Evolutionary conservation across 2,797 vertebrate species (phyloP).

Genomic region (Cirrhinus mrigala): DNA sequence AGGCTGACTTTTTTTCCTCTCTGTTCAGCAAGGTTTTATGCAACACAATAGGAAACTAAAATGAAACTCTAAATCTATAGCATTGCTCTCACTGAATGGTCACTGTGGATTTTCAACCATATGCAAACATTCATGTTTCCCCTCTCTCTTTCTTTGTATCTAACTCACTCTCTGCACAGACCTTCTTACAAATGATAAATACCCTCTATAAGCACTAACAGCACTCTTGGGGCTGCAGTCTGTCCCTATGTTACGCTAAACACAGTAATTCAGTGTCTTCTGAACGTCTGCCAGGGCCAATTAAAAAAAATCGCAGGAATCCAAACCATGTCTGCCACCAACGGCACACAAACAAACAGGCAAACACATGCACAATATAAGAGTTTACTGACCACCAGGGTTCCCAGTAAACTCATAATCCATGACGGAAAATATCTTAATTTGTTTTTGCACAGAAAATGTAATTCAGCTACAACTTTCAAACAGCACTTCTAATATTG

Average conservation of each 20-base stretch:
- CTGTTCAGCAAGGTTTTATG: not conserved
- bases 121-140: not conserved
- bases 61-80: not conserved
- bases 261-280: constrained; percentile 53
- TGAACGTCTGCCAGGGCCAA: constrained; percentile 57
- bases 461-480: not conserved
- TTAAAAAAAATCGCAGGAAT: constrained; percentile 55
- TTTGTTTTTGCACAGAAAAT: not conserved
- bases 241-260: constrained; percentile 51
- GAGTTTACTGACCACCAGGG: not conserved
- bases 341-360: constrained; percentile 11
- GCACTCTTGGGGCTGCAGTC: constrained; percentile 50
- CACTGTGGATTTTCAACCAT: constrained; percentile 19
- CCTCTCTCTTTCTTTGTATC: not conserved
- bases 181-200: constrained; percentile 59
- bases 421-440: not conserved
- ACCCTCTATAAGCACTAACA: constrained; percentile 52
- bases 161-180: constrained; percentile 31
- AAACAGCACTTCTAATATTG: not conserved
- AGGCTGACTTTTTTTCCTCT: not conserved
- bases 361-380: not conserved
- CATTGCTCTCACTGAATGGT: not conserved
- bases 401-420: not conserved
- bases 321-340: constrained; percentile 29
- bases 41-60: not conserved